Evolutionary conservation across 1,140 invertebrate species (phyloP).

Genomic region (Lethrus apterus): DNA sequence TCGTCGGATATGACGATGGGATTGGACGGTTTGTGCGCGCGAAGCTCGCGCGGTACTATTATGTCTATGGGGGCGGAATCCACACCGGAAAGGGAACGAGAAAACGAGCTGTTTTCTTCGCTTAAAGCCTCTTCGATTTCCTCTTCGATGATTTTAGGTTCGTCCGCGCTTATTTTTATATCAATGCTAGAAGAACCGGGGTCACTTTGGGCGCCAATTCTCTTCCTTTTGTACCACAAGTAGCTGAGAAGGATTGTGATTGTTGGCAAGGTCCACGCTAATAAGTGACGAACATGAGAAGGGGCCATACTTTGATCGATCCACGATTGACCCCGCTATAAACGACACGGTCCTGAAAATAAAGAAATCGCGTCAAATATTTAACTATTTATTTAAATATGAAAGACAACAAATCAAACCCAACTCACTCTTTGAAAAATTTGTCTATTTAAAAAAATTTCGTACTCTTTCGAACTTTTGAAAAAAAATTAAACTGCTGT

Average conservation of each 20-base stretch:
- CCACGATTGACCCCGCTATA: conserved; percentile 35
- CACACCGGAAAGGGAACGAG: conserved; percentile 39
- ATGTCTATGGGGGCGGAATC: conserved; percentile 53
- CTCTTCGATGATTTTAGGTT: too few relatives aligned
- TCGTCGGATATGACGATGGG: conserved; percentile 51
- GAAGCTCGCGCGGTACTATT: conserved; percentile 45
- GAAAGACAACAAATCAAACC: too few relatives aligned
- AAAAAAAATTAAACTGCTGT: too few relatives aligned
- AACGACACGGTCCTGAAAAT: conserved; percentile 33
- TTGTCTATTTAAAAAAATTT: too few relatives aligned
- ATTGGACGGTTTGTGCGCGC: conserved; percentile 45
- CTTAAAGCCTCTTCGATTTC: conserved; percentile 4
- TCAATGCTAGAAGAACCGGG: too few relatives aligned
- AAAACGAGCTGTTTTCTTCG: conserved; percentile 11
- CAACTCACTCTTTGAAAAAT: too few relatives aligned
- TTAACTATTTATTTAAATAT: too few relatives aligned
- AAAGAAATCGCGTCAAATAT: too few relatives aligned
- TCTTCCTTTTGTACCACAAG: conserved; percentile 57
- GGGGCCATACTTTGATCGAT: conserved; percentile 39
- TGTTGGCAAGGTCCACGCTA: conserved; percentile 53
- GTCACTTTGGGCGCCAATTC: conserved; percentile 40
- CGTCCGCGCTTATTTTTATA: too few relatives aligned
- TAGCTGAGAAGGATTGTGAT: conserved; percentile 53
- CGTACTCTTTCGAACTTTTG: too few relatives aligned
- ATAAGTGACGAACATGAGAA: conserved; percentile 45